Conservation (phyloP, 2,113 vertebrate species). For the Charina bottae region DNA sequence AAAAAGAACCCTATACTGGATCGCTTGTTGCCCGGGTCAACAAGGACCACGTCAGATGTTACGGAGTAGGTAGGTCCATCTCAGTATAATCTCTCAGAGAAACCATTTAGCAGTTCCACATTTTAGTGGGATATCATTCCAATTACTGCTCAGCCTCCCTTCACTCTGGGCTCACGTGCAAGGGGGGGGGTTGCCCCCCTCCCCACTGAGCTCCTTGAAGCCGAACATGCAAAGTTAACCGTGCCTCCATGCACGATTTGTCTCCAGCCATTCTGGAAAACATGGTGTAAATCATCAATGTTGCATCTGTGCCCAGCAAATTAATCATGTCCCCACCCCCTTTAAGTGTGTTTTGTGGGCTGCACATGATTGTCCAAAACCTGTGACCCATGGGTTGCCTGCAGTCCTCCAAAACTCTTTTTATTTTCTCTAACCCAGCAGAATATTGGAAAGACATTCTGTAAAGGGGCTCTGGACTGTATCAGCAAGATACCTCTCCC, state of each 20-base stretch:
- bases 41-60: no score
- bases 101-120: conserved; percentile 71
- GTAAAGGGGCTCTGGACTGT: background rate
- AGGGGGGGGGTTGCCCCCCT: conserved; percentile 34
- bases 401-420: background rate
- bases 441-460: background rate
- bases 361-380: background rate
- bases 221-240: conserved; percentile 56
- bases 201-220: background rate
- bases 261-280: background rate
- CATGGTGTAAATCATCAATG: background rate
- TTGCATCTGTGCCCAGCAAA: background rate
- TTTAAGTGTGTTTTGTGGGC: background rate
- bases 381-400: background rate
- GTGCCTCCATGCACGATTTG: background rate
- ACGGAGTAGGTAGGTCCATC: conserved; percentile 68
- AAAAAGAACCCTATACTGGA: no score
- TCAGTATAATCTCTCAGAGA: conserved; percentile 69
- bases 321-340: background rate
- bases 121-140: conserved; percentile 72
- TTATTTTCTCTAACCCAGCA: background rate
- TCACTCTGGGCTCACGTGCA: conserved; percentile 69
- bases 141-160: conserved; percentile 72
- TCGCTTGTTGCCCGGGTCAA: no score
- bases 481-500: background rate